These are phyloP conservation scores for Empidonax traillii DNA, from an alignment of 2,113 vertebrate species.

Conservation along the genomic window DNA sequence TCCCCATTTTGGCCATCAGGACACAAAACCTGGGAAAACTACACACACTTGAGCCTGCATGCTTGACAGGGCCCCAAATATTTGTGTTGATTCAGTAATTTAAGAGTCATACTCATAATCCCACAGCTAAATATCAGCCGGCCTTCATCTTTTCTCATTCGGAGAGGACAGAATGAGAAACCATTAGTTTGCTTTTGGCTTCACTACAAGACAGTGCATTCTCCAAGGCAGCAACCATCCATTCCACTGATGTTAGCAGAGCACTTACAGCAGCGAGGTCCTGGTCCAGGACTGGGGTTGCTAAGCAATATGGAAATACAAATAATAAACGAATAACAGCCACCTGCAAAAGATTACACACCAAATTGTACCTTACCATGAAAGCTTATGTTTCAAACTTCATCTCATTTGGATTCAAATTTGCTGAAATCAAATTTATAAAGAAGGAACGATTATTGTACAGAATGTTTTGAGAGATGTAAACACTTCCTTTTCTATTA, in stretches of 20 bases:
- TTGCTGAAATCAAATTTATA: background rate
- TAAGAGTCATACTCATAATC: background rate
- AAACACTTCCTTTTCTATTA: slow-evolving; percentile 20
- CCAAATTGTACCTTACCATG: background rate
- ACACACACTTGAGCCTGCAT: background rate
- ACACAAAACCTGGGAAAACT: background rate
- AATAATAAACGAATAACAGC: slow-evolving; percentile 41
- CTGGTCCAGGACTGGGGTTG: slow-evolving; percentile 36
- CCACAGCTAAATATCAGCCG: background rate
- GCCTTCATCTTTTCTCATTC: background rate
- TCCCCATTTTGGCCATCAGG: background rate
- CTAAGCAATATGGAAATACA: slow-evolving; percentile 66
- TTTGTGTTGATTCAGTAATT: slow-evolving; percentile 12
- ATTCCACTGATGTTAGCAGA: background rate
- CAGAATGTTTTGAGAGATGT: slow-evolving; percentile 1
- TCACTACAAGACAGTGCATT: background rate
- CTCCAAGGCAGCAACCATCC: background rate
- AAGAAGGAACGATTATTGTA: background rate
- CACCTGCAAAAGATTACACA: slow-evolving; percentile 50
- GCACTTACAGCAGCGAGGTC: background rate
- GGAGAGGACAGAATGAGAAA: slow-evolving; percentile 16
- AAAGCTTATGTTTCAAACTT: slow-evolving; percentile 2
- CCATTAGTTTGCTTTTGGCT: slow-evolving; percentile 4
- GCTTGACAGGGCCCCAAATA: background rate
- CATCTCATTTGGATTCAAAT: slow-evolving; percentile 32